A percentile compares a stretch with the other conserved stretches of the same genome.
phyloP scores from a whole-genome alignment of 1,140 invertebrate species.

The Polypedilum pembai region DNA sequence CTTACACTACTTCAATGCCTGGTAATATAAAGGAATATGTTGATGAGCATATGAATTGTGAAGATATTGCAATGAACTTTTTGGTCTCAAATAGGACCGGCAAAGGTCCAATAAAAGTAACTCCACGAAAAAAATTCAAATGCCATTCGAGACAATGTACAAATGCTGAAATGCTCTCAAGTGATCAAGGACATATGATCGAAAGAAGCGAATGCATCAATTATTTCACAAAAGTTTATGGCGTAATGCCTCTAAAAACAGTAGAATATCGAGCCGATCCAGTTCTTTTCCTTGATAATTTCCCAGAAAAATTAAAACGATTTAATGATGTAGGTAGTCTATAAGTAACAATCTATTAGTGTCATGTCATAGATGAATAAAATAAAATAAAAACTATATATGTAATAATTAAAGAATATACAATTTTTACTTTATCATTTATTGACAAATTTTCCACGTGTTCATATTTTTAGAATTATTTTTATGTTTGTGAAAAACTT shows the following conservation, averaged over 20 bases:
- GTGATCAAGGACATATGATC: constrained; percentile 86
- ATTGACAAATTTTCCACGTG: no score
- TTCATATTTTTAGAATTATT: no score
- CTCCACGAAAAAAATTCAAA: constrained; percentile 95
- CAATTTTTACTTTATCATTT: no score
- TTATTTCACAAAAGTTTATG: constrained; percentile 74
- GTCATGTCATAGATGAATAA: background rate
- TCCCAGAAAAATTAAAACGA: constrained; percentile 78
- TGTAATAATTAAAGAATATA: no score
- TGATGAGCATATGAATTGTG: constrained; percentile 88
- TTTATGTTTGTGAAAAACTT: no score
- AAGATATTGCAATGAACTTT: constrained; percentile 94
- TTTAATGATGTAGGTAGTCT: constrained; percentile 89
- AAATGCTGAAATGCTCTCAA: constrained; percentile 89
- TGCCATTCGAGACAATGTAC: constrained; percentile 77
- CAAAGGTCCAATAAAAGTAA: constrained; percentile 93
- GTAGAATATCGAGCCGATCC: constrained; percentile 94
- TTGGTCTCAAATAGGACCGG: constrained; percentile 82
- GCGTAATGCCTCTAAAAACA: constrained; percentile 76
- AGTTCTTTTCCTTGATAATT: constrained; percentile 82
- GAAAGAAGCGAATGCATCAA: constrained; percentile 89
- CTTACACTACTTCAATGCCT: constrained; percentile 78
- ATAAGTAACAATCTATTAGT: constrained; percentile 62
- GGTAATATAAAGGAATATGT: constrained; percentile 74
- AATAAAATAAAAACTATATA: no score